Evolutionary conservation across 2,113 vertebrate species (phyloP).

Genomic region (Helogale parvula): DNA sequence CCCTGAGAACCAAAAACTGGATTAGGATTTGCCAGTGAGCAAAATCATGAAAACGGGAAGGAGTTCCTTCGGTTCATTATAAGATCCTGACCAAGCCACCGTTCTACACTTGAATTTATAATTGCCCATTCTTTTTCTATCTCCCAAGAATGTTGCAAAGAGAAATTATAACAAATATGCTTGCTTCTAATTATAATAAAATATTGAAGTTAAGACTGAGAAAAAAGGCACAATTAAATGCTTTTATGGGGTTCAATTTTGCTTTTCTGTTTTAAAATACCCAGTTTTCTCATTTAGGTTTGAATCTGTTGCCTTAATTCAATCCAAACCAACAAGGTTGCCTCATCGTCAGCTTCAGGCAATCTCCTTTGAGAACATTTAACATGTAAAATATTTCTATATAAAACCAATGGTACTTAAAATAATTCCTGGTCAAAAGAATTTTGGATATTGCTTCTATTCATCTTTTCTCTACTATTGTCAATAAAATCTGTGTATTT

Average conservation of each 20-base stretch:
- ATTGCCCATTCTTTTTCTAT: neutral
- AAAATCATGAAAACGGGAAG: neutral
- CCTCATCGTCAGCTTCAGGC: neutral
- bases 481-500: neutral
- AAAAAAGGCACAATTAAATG: neutral
- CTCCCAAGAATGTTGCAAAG: neutral
- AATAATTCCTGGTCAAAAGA: neutral
- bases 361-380: neutral
- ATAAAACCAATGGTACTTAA: neutral
- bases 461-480: neutral
- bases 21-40: neutral
- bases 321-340: neutral
- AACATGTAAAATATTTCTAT: neutral
- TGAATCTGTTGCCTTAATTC: neutral
- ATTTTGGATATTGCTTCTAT: neutral
- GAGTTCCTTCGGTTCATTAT: neutral
- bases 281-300: neutral
- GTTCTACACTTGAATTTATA: neutral
- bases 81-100: neutral
- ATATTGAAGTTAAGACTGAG: neutral
- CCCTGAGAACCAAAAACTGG: neutral
- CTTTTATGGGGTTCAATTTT: neutral
- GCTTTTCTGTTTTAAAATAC: neutral
- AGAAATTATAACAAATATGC: neutral
- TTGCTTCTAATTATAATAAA: neutral